Evolutionary conservation across 2,797 vertebrate genomes (phyloP).

Genomic region (Jordanella pulchra): DNA sequence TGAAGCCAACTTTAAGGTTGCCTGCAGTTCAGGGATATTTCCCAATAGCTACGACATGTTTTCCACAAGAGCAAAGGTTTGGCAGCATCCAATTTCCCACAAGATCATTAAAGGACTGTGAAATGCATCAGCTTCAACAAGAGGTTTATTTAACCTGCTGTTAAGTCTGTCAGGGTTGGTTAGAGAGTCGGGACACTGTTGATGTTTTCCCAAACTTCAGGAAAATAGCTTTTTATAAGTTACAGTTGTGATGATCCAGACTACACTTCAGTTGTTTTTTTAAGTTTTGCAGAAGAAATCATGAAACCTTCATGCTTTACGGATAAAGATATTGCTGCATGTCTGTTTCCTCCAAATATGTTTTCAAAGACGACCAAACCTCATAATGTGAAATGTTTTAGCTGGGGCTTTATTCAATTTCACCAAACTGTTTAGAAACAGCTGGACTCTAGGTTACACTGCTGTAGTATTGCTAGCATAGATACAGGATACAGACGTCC

Average conservation of each 20-base stretch:
- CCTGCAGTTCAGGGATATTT: conserved; percentile 25
- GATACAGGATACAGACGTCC: too few relatives aligned
- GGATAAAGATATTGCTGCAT: too few relatives aligned
- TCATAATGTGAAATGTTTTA: too few relatives aligned
- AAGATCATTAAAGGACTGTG: conserved; percentile 31
- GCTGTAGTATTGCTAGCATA: too few relatives aligned
- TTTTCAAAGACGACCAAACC: too few relatives aligned
- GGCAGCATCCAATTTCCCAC: conserved; percentile 30
- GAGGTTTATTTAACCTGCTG: conserved; percentile 27
- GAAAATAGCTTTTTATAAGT: background rate
- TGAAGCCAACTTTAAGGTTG: conserved; percentile 18
- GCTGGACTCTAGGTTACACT: too few relatives aligned
- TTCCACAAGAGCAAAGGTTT: conserved; percentile 26
- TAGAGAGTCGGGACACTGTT: background rate
- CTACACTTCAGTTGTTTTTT: background rate
- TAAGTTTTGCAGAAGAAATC: background rate
- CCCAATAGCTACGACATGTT: background rate
- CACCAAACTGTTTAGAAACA: too few relatives aligned
- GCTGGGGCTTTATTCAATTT: too few relatives aligned
- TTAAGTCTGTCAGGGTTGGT: background rate
- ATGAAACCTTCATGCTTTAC: too few relatives aligned
- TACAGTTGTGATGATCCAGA: background rate
- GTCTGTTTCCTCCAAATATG: too few relatives aligned
- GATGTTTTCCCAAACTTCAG: background rate
- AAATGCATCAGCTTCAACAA: conserved; percentile 24